Evolutionary conservation across 2,797 vertebrate species (phyloP), one percentile per base, ranked within the genome.

Genomic region (Poeciliopsis gracilis): DNA sequence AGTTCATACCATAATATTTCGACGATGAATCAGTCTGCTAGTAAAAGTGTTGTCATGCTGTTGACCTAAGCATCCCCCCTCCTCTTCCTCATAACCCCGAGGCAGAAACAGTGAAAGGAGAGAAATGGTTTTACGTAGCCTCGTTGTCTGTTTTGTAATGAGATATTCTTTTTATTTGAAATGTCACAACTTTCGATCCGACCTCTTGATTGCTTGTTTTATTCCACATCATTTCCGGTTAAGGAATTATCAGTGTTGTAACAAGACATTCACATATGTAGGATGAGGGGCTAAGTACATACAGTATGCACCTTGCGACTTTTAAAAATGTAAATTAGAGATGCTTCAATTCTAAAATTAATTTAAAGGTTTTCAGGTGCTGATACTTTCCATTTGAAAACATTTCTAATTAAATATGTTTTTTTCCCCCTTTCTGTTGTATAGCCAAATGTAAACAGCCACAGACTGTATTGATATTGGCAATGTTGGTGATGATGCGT

Each of bases 1-100:
- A 93, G 89, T 92, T 93, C 90, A 88, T 89, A 93, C 89, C 91
- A 92, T 94, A 93, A 94, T 95, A 94, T 93, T 92, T 93, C 89
- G 89, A 93, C 92, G 90, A 93, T 89, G 89, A 93, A 93, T 94
- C 88, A 82, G 90, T 79, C 90, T 92, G 85, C 88, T 91, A 88
- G 89, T 94, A 90, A 93, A 95, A 88, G 87, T 93, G 91, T 89
- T 92, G 89, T 91, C 87, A 82, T 92, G 84, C 84, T 91, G 90
- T 93, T 95, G 92, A 93, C 89, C 84, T 90, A 91, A 91, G 89
- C 85, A 85, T 88, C 91, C 77, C 77, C 77, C 79, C 87, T 83
- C 86, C 74, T 82, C 82, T 80, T 81, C 84, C 82, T n/a, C 41
- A 45, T 45, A 45, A n/a, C 81, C 74, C 86, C 23, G 75, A 83